Evolutionary conservation across 2,888 invertebrate genomes (phyloP).

Genomic region (Leptura quadrifasciata): DNA sequence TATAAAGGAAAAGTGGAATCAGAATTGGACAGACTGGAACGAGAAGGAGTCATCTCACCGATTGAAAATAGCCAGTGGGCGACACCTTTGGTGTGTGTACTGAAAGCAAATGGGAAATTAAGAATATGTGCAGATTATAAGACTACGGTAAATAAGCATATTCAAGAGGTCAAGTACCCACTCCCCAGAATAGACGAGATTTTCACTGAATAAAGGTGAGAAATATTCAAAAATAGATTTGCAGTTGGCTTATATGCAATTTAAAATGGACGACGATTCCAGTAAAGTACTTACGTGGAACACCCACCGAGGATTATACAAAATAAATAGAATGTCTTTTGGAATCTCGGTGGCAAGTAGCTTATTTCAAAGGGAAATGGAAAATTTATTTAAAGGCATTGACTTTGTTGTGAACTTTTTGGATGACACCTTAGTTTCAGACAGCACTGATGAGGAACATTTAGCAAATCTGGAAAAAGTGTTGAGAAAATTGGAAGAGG

Average conservation of each 20-base stretch:
- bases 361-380: constrained; percentile 66
- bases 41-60: constrained; percentile 45
- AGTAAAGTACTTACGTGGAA: constrained; percentile 59
- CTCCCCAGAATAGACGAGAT: constrained; percentile 53
- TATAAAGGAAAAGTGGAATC: constrained; percentile 48
- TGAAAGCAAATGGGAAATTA: constrained; percentile 56
- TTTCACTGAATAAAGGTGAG: constrained; percentile 49
- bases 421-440: constrained; percentile 65
- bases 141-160: constrained; percentile 55
- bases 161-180: constrained; percentile 54
- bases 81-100: constrained; percentile 58
- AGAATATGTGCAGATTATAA: constrained; percentile 63
- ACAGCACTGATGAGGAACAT: constrained; percentile 56
- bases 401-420: constrained; percentile 60
- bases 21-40: constrained; percentile 49
- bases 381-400: constrained; percentile 63
- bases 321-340: constrained; percentile 65
- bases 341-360: constrained; percentile 68
- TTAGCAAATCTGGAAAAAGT: constrained; percentile 56
- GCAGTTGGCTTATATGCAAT: constrained; percentile 66
- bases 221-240: constrained; percentile 56
- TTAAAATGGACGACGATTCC: constrained; percentile 50
- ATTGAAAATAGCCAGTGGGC: constrained; percentile 54
- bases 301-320: constrained; percentile 67
- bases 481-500: constrained; percentile 54